These are phyloP conservation scores for Proteles cristata DNA, from an alignment of 2,113 vertebrate species.

Conservation along the genomic window DNA sequence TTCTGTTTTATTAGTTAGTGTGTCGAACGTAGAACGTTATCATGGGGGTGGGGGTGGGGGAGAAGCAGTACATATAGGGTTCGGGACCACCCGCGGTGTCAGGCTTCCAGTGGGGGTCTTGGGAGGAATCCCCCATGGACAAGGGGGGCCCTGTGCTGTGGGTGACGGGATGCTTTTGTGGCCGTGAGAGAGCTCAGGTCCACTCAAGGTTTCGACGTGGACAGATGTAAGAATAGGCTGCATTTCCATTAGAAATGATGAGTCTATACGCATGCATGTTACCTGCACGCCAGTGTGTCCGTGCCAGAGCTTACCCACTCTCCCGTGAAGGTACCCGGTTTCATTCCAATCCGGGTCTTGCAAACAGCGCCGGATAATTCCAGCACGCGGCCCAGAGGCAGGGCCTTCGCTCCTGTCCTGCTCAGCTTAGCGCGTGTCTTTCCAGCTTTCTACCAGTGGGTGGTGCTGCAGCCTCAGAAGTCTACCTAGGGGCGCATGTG, in stretches of 20 bases:
- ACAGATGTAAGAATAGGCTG: neutral
- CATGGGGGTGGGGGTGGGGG: no score
- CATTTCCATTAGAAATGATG: neutral
- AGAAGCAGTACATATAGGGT: no score
- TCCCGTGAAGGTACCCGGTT: neutral
- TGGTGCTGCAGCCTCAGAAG: neutral
- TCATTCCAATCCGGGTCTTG: neutral
- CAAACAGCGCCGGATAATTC: neutral
- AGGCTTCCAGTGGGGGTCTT: no score
- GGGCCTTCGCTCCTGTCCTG: rapidly evolving
- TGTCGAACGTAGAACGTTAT: no score
- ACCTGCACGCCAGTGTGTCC: neutral
- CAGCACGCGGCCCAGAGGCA: neutral
- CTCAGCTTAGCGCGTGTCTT: neutral
- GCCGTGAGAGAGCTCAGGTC: neutral
- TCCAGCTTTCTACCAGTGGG: slow-evolving; percentile 50
- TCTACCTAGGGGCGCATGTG: rapidly evolving
- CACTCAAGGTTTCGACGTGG: rapidly evolving
- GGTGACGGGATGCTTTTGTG: neutral
- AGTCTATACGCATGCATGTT: rapidly evolving
- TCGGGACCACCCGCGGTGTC: no score
- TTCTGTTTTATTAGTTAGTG: no score
- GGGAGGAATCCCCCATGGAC: no score
- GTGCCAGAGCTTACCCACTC: rapidly evolving
- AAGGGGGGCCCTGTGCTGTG: rapidly evolving